Evolutionary conservation across 1,140 invertebrate genomes (phyloP).

Genomic region (Lucilia cuprina): DNA sequence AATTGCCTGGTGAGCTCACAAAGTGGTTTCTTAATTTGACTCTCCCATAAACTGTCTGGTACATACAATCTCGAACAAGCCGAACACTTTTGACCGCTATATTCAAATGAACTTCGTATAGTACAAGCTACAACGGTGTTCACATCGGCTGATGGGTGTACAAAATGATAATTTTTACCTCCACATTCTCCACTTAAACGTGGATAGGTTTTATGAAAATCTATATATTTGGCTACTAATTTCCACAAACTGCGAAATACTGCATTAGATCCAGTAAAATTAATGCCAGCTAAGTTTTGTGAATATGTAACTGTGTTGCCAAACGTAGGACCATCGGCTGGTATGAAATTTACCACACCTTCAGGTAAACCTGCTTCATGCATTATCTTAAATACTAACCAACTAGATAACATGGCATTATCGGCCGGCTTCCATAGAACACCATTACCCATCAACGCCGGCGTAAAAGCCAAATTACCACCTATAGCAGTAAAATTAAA

Average conservation of each 20-base stretch:
- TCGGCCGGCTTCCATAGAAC: slow-evolving; percentile 99
- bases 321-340: slow-evolving; percentile 90
- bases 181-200: slow-evolving; percentile 94
- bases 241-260: slow-evolving; percentile 93
- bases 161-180: slow-evolving; percentile 98
- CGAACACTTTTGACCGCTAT: slow-evolving; percentile 97
- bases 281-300: slow-evolving; percentile 87
- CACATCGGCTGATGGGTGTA: slow-evolving; percentile 89
- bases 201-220: slow-evolving; percentile 87
- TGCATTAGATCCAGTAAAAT: slow-evolving; percentile 81
- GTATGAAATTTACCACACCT: slow-evolving; percentile 97
- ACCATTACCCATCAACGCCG: slow-evolving; percentile 96
- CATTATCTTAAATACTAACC: slow-evolving; percentile 92
- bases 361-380: slow-evolving; percentile 90
- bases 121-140: slow-evolving; percentile 79
- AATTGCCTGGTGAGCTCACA: slow-evolving; percentile 64
- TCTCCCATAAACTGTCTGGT: slow-evolving; percentile 86
- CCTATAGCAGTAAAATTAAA: slow-evolving; percentile 99
- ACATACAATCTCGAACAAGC: slow-evolving; percentile 96
- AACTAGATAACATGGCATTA: slow-evolving; percentile 95
- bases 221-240: slow-evolving; percentile 87
- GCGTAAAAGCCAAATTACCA: slow-evolving; percentile 93
- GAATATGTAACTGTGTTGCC: slow-evolving; percentile 86
- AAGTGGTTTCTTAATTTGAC: slow-evolving; percentile 37
- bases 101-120: slow-evolving; percentile 92